phyloP scores from a whole-genome alignment of 2,888 invertebrate species.

The Heteromyza rotundicornis region DNA sequence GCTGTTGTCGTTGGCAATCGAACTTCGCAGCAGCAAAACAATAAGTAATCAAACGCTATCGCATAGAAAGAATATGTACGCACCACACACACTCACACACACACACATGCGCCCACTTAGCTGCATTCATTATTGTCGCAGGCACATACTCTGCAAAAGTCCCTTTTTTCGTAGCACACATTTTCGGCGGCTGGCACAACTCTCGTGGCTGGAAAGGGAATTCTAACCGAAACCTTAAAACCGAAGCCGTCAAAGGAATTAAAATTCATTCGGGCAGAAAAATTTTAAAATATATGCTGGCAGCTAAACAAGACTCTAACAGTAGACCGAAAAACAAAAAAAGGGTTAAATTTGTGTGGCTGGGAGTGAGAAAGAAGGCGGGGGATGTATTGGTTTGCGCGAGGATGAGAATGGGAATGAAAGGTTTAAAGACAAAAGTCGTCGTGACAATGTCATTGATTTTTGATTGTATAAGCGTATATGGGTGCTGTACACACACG shows the following conservation, averaged over 20 bases:
- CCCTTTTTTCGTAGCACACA: not conserved
- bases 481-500: conserved; percentile 1
- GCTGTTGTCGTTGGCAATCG: conserved; percentile 20
- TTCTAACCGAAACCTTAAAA: conserved; percentile 37
- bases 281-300: conserved; percentile 57
- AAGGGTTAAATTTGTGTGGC: conserved; percentile 30
- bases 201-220: too few relatives aligned
- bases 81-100: too few relatives aligned
- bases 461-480: conserved; percentile 42
- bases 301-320: conserved; percentile 12
- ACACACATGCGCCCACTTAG: too few relatives aligned
- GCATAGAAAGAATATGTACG: too few relatives aligned
- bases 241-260: conserved; percentile 58
- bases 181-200: conserved; percentile 1
- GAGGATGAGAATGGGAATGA: conserved; percentile 21
- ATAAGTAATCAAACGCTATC: conserved; percentile 20
- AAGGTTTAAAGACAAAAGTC: conserved; percentile 35
- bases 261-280: conserved; percentile 62
- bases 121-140: not conserved
- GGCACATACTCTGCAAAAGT: not conserved
- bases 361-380: conserved; percentile 22
- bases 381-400: too few relatives aligned
- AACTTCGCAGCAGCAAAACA: conserved; percentile 17
- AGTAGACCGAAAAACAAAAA: conserved; percentile 12
- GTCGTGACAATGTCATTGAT: conserved; percentile 48